Conservation (phyloP, 2,113 vertebrate species). For the Myiopsitta monachus region DNA sequence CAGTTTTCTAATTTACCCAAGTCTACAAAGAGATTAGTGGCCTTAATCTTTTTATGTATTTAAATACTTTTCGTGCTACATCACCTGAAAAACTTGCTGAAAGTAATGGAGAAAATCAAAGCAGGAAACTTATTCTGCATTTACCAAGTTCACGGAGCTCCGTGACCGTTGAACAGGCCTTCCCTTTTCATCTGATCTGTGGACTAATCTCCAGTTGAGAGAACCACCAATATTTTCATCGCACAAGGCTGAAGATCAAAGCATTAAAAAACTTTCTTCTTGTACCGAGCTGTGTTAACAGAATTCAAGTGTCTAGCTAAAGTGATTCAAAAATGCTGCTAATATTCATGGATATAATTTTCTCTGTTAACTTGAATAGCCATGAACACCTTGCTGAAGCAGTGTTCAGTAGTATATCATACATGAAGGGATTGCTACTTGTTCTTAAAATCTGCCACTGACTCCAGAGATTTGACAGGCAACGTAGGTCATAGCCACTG, state of each 20-base stretch:
- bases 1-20: background rate
- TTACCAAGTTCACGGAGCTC: background rate
- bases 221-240: background rate
- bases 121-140: background rate
- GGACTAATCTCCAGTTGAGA: background rate
- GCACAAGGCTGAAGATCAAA: background rate
- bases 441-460: background rate
- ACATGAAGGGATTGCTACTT: background rate
- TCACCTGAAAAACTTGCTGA: background rate
- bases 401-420: background rate
- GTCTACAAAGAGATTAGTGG: background rate
- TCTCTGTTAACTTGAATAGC: background rate
- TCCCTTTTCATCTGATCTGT: background rate
- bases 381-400: background rate
- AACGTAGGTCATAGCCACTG: background rate
- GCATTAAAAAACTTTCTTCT: background rate
- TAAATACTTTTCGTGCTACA: background rate
- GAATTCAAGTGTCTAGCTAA: background rate
- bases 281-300: background rate
- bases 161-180: background rate
- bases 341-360: background rate
- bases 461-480: background rate
- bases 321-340: background rate
- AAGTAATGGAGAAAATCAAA: constrained; percentile 25
- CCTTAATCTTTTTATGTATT: background rate